Percentiles rank a stretch among this genome's conserved stretches.
These are phyloP conservation scores for Oxycera nigricornis DNA, from an alignment of 2,888 invertebrate species.

Conservation along the genomic window DNA sequence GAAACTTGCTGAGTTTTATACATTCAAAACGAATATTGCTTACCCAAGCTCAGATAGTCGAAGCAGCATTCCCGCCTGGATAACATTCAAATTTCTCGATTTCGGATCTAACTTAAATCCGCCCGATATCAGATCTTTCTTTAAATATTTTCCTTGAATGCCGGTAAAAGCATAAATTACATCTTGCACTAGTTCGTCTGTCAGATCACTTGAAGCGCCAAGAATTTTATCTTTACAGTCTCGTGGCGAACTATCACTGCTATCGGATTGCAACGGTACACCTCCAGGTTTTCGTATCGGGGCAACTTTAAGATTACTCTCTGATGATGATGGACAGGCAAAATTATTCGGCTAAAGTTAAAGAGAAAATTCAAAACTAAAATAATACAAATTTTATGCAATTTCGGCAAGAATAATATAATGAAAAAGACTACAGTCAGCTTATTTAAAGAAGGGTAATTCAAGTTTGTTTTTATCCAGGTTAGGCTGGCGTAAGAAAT, in stretches of 20 bases:
- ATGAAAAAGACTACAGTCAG: too few relatives aligned
- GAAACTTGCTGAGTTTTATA: too few relatives aligned
- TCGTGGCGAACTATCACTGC: constrained; percentile 46
- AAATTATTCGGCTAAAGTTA: constrained; percentile 19
- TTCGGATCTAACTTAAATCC: constrained; percentile 70
- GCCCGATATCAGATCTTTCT: constrained; percentile 68
- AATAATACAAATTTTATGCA: too few relatives aligned
- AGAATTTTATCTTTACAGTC: constrained; percentile 40
- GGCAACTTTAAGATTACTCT: constrained; percentile 47
- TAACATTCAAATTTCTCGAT: constrained; percentile 63
- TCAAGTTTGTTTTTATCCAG: too few relatives aligned
- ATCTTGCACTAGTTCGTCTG: constrained; percentile 71
- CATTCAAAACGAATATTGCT: too few relatives aligned
- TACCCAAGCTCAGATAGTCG: constrained; percentile 87
- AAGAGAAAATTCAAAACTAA: too few relatives aligned
- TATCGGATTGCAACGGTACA: constrained; percentile 45
- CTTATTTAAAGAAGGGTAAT: too few relatives aligned
- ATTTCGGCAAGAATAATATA: too few relatives aligned
- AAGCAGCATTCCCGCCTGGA: constrained; percentile 71
- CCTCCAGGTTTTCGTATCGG: constrained; percentile 36
- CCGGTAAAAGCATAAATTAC: constrained; percentile 88
- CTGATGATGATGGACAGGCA: constrained; percentile 38
- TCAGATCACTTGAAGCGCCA: constrained; percentile 43
- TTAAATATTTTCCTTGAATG: constrained; percentile 79
- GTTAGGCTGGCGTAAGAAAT: too few relatives aligned